Evolutionary conservation across 2,888 invertebrate species (phyloP), one percentile per base, ranked within the genome.

Genomic region (Metellina segmentata): DNA sequence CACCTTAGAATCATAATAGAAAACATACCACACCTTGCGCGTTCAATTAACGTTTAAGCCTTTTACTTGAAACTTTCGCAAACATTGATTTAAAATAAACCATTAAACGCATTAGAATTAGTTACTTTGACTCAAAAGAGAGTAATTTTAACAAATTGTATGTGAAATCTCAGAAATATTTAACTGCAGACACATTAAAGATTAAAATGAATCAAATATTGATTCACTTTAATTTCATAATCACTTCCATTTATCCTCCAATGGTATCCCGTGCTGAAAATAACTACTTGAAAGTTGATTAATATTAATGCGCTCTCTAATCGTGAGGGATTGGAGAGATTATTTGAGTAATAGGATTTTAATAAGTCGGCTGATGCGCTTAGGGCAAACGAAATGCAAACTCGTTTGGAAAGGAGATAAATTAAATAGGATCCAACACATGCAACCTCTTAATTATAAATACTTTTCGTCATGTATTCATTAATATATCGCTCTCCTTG

Each of bases 261-360:
- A 6, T 11, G 61, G 16, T 11, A 9, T 6, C 5, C 13, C 11
- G 6, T 61, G 61, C 9, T 61, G 61, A 61, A 61, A 61, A 61
- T 61, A 61, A 61, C 61, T 61, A 61, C 8, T 61, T 61, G 11
- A 16, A 61, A 61, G 61, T 61, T 61, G 61, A 61, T 61, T 61
- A 61, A 61, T 61, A 16, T 61, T 61, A 61, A 61, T 61, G 61
- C 61, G 61, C 16, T 61, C 16, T 61, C 8, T 61, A 61, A 61
- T 61, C 61, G 61, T 61, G 7, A 61, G 61, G 61, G 61, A 61
- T 61, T 61, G 61, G 0, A 61, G 61, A 5, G 61, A 61, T 61
- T 61, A 61, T 61, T 61, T 61, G 61, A 61, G 61, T 61, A 61
- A 61, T 61, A 61, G 61, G 61, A 61, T 61, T 61, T 61, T 61